Conservation (phyloP, 2,888 invertebrate species). For the Lagria hirta region DNA sequence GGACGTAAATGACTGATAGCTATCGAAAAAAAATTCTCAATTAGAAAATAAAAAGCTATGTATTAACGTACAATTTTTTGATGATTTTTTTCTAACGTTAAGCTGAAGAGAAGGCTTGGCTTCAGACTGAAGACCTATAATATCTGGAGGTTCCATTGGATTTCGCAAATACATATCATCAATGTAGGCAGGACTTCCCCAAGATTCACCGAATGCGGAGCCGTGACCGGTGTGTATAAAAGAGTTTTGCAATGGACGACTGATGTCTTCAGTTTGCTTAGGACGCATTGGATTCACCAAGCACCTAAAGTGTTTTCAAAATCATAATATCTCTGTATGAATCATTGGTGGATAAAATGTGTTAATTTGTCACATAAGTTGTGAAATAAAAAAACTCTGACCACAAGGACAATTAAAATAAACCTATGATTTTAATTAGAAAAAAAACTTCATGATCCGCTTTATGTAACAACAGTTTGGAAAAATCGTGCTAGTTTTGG, state of each 20-base stretch:
- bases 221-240: slow-evolving; percentile 82
- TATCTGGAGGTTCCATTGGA: slow-evolving; percentile 72
- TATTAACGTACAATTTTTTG: slow-evolving; percentile 41
- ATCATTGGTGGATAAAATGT: too few relatives aligned
- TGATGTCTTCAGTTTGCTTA: slow-evolving; percentile 72
- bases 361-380: too few relatives aligned
- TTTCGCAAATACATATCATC: slow-evolving; percentile 77
- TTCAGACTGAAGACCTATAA: slow-evolving; percentile 56
- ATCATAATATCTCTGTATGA: neutral
- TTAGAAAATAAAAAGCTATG: neutral
- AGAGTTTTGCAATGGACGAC: slow-evolving; percentile 76
- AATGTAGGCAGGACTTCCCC: slow-evolving; percentile 81
- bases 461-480: too few relatives aligned
- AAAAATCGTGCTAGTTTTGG: too few relatives aligned
- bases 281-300: slow-evolving; percentile 70
- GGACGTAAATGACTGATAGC: slow-evolving; percentile 35
- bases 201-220: slow-evolving; percentile 73
- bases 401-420: too few relatives aligned
- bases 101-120: slow-evolving; percentile 47
- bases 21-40: slow-evolving; percentile 12
- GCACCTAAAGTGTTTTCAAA: slow-evolving; percentile 53
- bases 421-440: too few relatives aligned
- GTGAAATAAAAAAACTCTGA: too few relatives aligned
- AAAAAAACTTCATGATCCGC: too few relatives aligned
- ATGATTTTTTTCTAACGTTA: slow-evolving; percentile 55